Base-by-base conservation (phyloP, 2,888 invertebrate genomes). In the Troilus luridus region DNA sequence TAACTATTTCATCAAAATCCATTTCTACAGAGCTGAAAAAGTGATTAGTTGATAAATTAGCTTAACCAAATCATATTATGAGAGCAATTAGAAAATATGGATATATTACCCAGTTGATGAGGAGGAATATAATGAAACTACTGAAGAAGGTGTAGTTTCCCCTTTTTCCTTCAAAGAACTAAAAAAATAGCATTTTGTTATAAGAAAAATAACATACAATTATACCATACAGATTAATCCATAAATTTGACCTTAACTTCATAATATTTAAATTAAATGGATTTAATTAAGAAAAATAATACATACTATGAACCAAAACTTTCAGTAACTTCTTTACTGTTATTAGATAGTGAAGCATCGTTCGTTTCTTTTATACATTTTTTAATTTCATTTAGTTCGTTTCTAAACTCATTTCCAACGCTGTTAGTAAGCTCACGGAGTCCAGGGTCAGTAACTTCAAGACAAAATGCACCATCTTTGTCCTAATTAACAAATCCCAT, bases 381-480 rank as follows among this genome's bases (percentile, higher is more conserved):
- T 85, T 85, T 77, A n/a, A 90, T 90, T 77, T 81, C 90, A 54
- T n/a, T 60, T 19, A 90, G 24, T 56, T 90, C 90, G 27, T 60
- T 85, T 41, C 19, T 54, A 14, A 41, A 90, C 17, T 90, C 90
- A 24, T 60, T 19, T 90, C 85, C 92, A 67, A 90, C 81, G 90
- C 92, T 81, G 14, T 89, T 88, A 54, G 72, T 88, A 54, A 92
- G 91, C 10, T 88, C 88, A 21, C 54, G 88, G 27, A 91, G 90
- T 19, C 90, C 90, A 60, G 91, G 92, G 91, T 92, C 92, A 41
- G 92, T 91, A 77, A 56, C 72, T 64, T 92, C 88, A 21, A 92
- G 89, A 41, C 90, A 91, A 72, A 91, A 90, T 27, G 88, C 91
- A 3, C 81, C 90, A 91, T 90, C 90, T 17, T 91, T 90, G 62